These are phyloP conservation scores for Pleuronectes platessa DNA, from an alignment of 2,113 vertebrate species.

Conservation along the genomic window DNA sequence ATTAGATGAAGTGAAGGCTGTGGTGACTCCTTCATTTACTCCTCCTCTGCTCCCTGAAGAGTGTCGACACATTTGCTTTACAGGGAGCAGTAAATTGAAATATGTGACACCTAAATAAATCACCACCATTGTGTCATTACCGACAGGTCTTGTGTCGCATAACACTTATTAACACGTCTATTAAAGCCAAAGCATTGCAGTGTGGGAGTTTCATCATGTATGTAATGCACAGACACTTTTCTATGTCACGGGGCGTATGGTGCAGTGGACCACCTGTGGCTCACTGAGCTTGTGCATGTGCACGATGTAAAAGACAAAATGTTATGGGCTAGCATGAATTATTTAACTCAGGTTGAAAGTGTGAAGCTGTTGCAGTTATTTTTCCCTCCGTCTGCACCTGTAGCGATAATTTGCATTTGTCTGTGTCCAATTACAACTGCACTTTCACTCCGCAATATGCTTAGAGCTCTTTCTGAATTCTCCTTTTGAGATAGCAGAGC, in stretches of 20 bases:
- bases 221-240: neutral
- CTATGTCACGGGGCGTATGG: neutral
- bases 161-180: constrained; percentile 19
- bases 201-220: neutral
- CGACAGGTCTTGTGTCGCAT: neutral
- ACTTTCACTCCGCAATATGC: neutral
- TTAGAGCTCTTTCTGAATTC: too few species aligned
- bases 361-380: neutral
- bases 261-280: neutral
- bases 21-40: neutral
- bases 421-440: neutral
- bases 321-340: too few species aligned
- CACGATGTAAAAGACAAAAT: neutral
- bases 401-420: neutral
- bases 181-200: neutral
- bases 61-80: neutral
- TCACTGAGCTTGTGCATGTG: neutral
- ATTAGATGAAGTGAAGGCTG: neutral
- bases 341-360: neutral
- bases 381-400: neutral
- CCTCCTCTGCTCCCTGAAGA: neutral
- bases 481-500: neutral
- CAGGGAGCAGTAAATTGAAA: neutral
- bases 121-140: neutral
- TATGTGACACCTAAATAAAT: neutral